Percentiles rank a stretch among this genome's conserved stretches.
Conservation (phyloP, 2,888 invertebrate species). For the Schizotus pectinicornis region DNA sequence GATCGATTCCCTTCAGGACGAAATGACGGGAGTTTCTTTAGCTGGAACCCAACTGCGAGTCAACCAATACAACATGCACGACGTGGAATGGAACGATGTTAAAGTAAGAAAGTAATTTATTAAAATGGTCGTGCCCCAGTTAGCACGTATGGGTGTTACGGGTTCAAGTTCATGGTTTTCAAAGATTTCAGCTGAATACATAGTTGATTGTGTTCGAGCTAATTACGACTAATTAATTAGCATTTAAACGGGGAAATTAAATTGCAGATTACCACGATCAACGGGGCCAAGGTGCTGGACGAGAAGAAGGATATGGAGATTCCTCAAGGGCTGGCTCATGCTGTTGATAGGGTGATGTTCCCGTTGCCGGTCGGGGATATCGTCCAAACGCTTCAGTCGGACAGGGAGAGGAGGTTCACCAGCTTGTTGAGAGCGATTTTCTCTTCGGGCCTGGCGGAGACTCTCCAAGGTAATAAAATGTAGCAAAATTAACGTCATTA, state of each 20-base stretch:
- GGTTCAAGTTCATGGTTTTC: conserved; percentile 10
- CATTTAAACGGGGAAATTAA: conserved; percentile 6
- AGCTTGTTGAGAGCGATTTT: conserved; percentile 79
- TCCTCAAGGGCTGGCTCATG: conserved; percentile 85
- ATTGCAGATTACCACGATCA: conserved; percentile 78
- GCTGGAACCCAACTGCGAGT: conserved; percentile 87
- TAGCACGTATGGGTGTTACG: conserved; percentile 1
- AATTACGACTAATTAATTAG: not conserved
- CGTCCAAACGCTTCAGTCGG: conserved; percentile 83
- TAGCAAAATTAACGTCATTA: no score
- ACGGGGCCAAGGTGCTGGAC: conserved; percentile 81
- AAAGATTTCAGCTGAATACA: not conserved
- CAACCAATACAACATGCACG: conserved; percentile 87
- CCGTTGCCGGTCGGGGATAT: conserved; percentile 87
- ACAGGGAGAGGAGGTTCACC: conserved; percentile 80
- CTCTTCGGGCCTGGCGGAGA: conserved; percentile 78
- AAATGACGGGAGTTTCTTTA: conserved; percentile 89
- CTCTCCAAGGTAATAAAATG: conserved; percentile 66
- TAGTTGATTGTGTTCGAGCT: not conserved
- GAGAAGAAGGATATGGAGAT: conserved; percentile 84
- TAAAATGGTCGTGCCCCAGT: conserved; percentile 1
- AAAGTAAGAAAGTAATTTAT: conserved; percentile 60
- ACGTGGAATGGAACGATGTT: conserved; percentile 87
- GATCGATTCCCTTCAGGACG: conserved; percentile 78
- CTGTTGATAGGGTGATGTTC: conserved; percentile 87